Percentiles rank a stretch among this genome's conserved stretches.
These are phyloP conservation scores for Clitarchus hookeri DNA, from an alignment of 2,888 invertebrate species.

Conservation along the genomic window DNA sequence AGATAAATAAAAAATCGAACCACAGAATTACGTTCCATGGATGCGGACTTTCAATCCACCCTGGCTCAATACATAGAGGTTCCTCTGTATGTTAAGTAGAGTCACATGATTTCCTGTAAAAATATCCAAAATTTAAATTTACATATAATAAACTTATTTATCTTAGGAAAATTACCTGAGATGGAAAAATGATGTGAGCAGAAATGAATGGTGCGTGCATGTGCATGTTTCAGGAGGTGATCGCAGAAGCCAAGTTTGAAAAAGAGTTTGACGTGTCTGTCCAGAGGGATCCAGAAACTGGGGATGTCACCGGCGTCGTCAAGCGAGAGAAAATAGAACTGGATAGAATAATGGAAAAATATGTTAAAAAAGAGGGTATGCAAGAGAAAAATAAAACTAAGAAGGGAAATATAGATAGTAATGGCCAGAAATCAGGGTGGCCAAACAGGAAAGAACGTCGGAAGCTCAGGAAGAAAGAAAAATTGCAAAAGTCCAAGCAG, in stretches of 20 bases:
- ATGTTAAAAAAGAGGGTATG: constrained; percentile 50
- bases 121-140: no score
- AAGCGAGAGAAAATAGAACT: constrained; percentile 61
- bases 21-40: no score
- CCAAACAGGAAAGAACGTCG: constrained; percentile 51
- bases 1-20: no score
- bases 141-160: no score
- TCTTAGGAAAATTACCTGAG: no score
- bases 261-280: constrained; percentile 65
- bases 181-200: no score
- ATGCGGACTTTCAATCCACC: no score
- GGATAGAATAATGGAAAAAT: constrained; percentile 55
- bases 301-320: constrained; percentile 54
- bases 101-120: no score
- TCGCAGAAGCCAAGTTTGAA: constrained; percentile 65
- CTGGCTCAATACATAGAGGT: no score
- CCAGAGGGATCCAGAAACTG: constrained; percentile 59
- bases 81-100: no score
- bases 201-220: background rate
- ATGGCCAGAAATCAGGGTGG: constrained; percentile 57
- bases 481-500: constrained; percentile 45
- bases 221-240: constrained; percentile 50
- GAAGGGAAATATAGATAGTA: constrained; percentile 35
- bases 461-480: constrained; percentile 44
- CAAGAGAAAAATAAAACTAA: constrained; percentile 49